Evolutionary conservation across 2,113 vertebrate genomes (phyloP), one percentile per base, ranked within the genome.

Genomic region (Cyphomyrus discorhynchus): DNA sequence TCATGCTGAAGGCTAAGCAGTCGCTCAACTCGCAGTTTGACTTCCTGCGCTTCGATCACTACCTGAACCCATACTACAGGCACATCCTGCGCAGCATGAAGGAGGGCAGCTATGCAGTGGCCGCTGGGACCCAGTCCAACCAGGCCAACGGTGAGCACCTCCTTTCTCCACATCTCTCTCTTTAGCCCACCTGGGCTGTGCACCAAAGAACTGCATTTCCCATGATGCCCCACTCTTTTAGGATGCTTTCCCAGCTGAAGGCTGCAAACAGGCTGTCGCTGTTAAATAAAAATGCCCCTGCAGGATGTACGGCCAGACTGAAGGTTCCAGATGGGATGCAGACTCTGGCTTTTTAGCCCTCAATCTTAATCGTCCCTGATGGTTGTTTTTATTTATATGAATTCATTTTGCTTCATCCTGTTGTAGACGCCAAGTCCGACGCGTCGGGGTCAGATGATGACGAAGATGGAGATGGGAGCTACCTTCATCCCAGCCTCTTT

Each of bases 51-150:
- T 99, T 99, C 39, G 98, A 99, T 94, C 98, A 99, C 95, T 99
- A 99, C 96, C 96, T 99, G 95, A 99, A 99, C 90, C 98, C 98
- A 74, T 99, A 99, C 95, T 99, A 99, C 95, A 99, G 97, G 91
- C 96, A 98, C 95, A 97, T 99, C 93, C 97, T 98, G 93, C 97
- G 96, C 87, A 96, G 97, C 42, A 98, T 99, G 98, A 99, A 98
- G 77, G 98, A 99, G 86, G 97, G 98, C 1, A 96, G 97, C 39
- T 99, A 99, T 1, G 96, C 96, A 0, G 90, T 95, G 1, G 91
- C 91, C 90, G 95, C 97, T 0, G 94, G 96, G 45, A 95, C 89
- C 90, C 96, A 96, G 91, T 93, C 90, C 0, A 97, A 97, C 0
- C 95, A 97, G 91, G 0, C 96, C 96, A 92, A 94, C 97, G 97